These are phyloP conservation scores for Cinara cedri DNA, from an alignment of 2,888 invertebrate species.

Conservation along the genomic window DNA sequence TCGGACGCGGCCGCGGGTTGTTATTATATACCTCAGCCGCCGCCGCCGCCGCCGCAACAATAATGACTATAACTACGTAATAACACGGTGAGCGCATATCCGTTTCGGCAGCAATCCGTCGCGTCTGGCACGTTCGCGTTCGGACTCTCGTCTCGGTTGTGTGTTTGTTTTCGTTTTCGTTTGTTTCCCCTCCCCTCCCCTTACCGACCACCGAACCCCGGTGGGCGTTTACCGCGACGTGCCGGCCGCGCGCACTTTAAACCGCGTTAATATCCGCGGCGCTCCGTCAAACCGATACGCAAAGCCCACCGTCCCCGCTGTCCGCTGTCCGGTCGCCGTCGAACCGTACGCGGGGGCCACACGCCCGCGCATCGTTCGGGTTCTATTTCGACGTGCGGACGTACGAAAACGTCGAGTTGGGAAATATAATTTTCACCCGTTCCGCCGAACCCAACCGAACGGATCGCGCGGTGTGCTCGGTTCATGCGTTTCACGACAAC, in stretches of 20 bases:
- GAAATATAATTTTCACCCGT: no score
- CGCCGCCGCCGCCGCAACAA: not conserved
- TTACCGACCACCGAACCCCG: no score
- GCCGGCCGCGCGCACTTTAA: constrained; percentile 14
- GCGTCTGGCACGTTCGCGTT: not conserved
- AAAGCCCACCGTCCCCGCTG: constrained; percentile 3
- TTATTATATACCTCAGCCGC: constrained; percentile 14
- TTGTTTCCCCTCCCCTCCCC: not conserved
- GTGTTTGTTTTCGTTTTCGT: not conserved
- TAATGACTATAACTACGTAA: not conserved
- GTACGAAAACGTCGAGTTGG: no score
- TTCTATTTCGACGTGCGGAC: no score
- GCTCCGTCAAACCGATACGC: constrained; percentile 42
- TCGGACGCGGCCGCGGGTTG: constrained; percentile 37
- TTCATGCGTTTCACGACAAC: no score
- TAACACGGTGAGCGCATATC: no score
- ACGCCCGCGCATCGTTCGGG: no score
- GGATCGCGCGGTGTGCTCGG: no score
- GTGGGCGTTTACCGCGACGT: no score
- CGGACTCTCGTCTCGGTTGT: not conserved
- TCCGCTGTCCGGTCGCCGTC: no score
- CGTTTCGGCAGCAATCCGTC: not conserved
- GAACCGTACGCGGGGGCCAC: no score
- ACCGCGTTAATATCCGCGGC: constrained; percentile 47
- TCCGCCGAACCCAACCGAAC: no score